Evolutionary conservation across 2,113 vertebrate genomes (phyloP), one percentile per base, ranked within the genome.

Genomic region (Corythoichthys haematopterus): DNA sequence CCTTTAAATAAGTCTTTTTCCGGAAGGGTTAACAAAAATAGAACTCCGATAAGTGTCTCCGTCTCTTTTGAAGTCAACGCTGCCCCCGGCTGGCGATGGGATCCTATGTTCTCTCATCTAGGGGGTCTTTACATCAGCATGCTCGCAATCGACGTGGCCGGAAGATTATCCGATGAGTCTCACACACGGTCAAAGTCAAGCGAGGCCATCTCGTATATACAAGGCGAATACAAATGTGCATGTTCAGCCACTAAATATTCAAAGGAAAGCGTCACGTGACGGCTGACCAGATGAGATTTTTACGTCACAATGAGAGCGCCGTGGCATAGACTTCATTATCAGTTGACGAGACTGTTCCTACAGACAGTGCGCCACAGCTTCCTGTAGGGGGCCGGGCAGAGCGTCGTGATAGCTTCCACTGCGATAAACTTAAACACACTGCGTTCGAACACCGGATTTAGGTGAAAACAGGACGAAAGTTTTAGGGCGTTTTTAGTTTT

Each of bases 191-290:
- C 58, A 40, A 8, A 20, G 38, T 43, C 4, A 13, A 20, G 40
- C 38, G 38, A 46, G 59, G 38, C n/a, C 40, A 13, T 13, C n/a
- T 62, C 87, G 87, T 88, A 80, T 88, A 80, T 85, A 90, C 91
- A 92, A 92, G 89, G 86, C 88, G 90, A 90, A 92, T 87, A 92
- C 88, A 84, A 77, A 79, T 89, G 87, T 82, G 83, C 80, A 84
- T 65, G 66, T 81, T 85, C 88, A 90, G 89, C 89, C 87, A 89
- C 88, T 90, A 91, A 88, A 90, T 90, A 90, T 88, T 91, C 85
- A 90, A 92, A 92, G 45, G 43, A 87, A 90, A 91, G 85, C 79
- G 64, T 90, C 88, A 90, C 89, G 83, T 77, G 79, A 91, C 82
- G 81, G 87, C 76, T 89, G 82, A 56, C 85, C 80, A 74, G 81